Base-by-base conservation (phyloP, 2,113 vertebrate genomes). In the Myocastor coypus region DNA sequence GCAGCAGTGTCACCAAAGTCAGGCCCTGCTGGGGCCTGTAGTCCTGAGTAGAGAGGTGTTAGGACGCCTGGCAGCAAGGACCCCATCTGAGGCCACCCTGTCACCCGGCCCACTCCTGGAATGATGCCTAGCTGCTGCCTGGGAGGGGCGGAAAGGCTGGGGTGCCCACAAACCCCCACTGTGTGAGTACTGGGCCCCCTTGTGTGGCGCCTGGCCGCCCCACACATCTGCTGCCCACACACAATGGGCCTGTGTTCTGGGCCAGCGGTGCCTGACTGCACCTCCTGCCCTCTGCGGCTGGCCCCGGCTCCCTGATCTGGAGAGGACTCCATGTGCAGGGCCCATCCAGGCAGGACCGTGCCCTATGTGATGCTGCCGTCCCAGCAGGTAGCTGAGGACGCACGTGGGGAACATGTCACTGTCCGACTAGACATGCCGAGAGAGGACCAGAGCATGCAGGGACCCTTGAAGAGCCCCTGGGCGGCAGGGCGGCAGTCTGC, bases 201-300 rank as follows among this genome's bases (percentile, higher is more conserved):
- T 96, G 96, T 95, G 94, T 32, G 40, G 52, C 20, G 1, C 77
- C 57, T 1, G 1, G 57, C 71, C 6, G 46, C 77, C 69, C 69
- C 37, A 34, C 92, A 94, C 97, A 97, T 92, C 97, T 97, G 97
- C 95, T 63, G 66, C 85, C 86, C n/a, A 57, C 88, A 93, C 40
- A 96, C 96, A 97, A 92, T 61, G 3, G 82, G 63, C 66, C 96
- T 77, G 94, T 97, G 97, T 97, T 95, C 94, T 83, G 26, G 64
- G 66, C 71, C 55, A 28, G 82, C 42, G 13, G 94, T 5, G 22
- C 63, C 42, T 14, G 22, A 42, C 83, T 42, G 40, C 63, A 40
- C 19, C 3, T 59, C 75, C 81, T 28, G 55, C 55, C 66, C 42
- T 63, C 82, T 30, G 55, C 2, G 7, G 66, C 75, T 7, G 14